These are phyloP conservation scores for Hiodon tergisus DNA, from an alignment of 2,113 vertebrate genomes.

Conservation along the genomic window DNA sequence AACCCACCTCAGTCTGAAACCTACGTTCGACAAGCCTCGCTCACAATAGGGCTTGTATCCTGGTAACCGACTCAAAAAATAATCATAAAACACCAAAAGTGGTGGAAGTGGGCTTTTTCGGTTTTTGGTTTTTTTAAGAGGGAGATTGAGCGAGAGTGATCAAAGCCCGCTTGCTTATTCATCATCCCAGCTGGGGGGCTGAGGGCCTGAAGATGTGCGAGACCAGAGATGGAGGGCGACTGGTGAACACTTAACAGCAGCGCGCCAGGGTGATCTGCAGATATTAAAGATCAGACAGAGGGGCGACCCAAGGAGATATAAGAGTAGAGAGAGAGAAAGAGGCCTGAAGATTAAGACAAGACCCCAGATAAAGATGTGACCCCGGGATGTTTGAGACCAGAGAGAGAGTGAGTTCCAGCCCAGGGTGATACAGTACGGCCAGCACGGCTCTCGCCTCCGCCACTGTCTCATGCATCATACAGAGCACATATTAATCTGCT, in stretches of 20 bases:
- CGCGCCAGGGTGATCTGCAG: background rate
- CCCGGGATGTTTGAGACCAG: background rate
- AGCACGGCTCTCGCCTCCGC: background rate
- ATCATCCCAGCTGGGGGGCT: background rate
- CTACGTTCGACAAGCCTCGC: background rate
- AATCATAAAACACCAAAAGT: background rate
- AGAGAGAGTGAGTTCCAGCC: background rate
- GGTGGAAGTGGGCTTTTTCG: background rate
- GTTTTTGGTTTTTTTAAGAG: background rate
- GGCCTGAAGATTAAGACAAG: background rate
- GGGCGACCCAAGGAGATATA: background rate
- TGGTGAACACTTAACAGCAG: no score
- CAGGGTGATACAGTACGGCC: background rate
- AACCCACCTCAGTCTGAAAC: background rate
- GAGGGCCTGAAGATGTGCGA: background rate
- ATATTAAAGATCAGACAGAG: background rate
- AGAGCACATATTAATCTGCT: constrained; percentile 46
- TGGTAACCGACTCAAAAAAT: constrained; percentile 11
- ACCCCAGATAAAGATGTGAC: background rate
- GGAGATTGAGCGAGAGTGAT: background rate
- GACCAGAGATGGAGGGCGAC: background rate
- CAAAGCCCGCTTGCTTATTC: background rate
- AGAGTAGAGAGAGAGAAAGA: background rate
- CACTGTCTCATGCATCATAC: constrained; percentile 24
- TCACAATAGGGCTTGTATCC: constrained; percentile 13